phyloP scores from a whole-genome alignment of 1,140 invertebrate genomes.

The Drosophila arizonae region DNA sequence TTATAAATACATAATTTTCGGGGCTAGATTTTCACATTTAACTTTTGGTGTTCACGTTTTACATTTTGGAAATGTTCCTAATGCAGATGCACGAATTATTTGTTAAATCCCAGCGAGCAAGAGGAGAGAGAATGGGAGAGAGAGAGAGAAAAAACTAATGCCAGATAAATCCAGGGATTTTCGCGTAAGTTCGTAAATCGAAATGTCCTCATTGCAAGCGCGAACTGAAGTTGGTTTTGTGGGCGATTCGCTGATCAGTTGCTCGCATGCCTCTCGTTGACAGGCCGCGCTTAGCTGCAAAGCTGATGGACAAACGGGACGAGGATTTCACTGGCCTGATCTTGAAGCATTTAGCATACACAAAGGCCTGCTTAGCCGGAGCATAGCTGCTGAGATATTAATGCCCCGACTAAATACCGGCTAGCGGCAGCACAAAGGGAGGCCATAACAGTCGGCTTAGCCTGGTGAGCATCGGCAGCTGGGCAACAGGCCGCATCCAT shows the following conservation, averaged over 20 bases:
- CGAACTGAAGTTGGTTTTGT: not conserved
- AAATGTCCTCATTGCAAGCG: constrained; percentile 29
- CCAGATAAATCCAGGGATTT: constrained; percentile 72
- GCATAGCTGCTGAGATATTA: constrained; percentile 66
- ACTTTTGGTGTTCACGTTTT: too few relatives aligned
- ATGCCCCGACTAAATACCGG: constrained; percentile 43
- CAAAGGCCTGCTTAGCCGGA: constrained; percentile 49
- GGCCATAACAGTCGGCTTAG: constrained; percentile 48
- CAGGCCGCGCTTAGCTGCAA: constrained; percentile 51
- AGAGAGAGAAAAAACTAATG: constrained; percentile 50
- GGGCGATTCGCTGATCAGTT: constrained; percentile 15
- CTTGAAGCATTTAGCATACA: constrained; percentile 46
- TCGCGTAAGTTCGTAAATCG: constrained; percentile 59
- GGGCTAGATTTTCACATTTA: too few relatives aligned
- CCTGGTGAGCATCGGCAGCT: constrained; percentile 5
- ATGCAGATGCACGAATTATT: not conserved
- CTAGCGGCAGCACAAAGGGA: not conserved
- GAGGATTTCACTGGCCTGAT: constrained; percentile 20
- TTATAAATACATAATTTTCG: too few relatives aligned
- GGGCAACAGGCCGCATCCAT: constrained; percentile 25
- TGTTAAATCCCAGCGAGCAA: not conserved
- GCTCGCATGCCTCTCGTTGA: constrained; percentile 34
- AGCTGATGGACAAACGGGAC: constrained; percentile 64
- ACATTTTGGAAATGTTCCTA: not conserved
- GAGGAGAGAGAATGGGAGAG: not conserved